Base-by-base conservation (phyloP, 2,888 invertebrate genomes). In the Andrena chrysosceles region DNA sequence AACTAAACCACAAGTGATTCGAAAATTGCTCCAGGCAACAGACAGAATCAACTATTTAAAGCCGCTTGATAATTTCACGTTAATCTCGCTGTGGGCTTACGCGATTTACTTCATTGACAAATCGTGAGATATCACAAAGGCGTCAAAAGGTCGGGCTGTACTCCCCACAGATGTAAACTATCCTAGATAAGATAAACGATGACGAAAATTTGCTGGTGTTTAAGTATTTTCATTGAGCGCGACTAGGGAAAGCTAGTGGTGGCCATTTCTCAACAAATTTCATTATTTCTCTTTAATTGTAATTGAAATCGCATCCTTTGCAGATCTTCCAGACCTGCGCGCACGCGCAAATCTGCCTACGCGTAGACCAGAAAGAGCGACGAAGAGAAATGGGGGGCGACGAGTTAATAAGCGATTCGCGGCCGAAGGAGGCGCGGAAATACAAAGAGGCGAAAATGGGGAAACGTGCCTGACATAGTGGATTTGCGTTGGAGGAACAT, bases 341-440 rank as follows among this genome's bases (percentile, higher is more conserved):
- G 63, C 63, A 29, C 20, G 29, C 49, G 48, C 54, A 2, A 49
- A 42, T 0, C 31, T 20, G 10, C 35, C 13, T 23, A 10, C 10
- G n/a, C 2, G 1, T 20, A 26, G 23, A 13, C 20, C 13, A 49
- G 10, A 60, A 16, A 52, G 62, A 33, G 13, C 16, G 4, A 23
- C 13, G 20, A 64, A n/a, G 48, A 26, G 10, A 10, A 66, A 13
- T n/a, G 16, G 1, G 20, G 23, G 23, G 26, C 4, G 20, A 60
- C 52, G 6, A 29, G 63, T 80, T 80, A 42, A 78, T 42, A 68
- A 68, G 29, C 42, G 35, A 67, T 60, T 20, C 35, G 8, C 16
- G 23, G 10, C 0, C 10, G 0, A 0, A 1, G 16, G n/a, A 31
- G 8, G 23, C 63, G 63, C 64, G 69, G 63, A 69, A 77, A 69